Conservation (phyloP, 2,797 vertebrate genomes). For the Silurus lanzhouensis region DNA sequence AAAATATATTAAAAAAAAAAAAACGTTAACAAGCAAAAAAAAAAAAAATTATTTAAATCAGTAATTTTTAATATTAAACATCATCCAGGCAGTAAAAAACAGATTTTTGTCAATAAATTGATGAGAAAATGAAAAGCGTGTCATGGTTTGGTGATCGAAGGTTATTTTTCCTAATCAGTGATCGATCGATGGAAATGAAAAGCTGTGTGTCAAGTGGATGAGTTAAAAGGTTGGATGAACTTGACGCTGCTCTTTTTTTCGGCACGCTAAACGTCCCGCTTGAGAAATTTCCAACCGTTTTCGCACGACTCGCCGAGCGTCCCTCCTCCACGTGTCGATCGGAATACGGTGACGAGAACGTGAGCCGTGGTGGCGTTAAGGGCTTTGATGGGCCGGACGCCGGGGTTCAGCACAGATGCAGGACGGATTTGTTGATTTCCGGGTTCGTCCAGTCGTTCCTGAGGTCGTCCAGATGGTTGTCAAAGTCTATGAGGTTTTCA, state of each 20-base stretch:
- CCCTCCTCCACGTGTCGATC: not conserved
- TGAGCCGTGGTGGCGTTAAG: slow-evolving; percentile 65
- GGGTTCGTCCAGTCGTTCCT: slow-evolving; percentile 99
- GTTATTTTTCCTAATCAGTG: no score
- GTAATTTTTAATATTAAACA: not conserved
- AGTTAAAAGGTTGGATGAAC: slow-evolving; percentile 55
- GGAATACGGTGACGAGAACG: slow-evolving; percentile 57
- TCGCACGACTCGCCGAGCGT: not conserved
- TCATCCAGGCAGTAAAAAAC: not conserved
- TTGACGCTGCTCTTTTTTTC: slow-evolving; percentile 41
- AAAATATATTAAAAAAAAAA: not conserved
- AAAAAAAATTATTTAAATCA: not conserved
- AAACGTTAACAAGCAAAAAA: not conserved
- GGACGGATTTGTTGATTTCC: slow-evolving; percentile 94
- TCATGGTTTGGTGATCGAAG: not conserved
- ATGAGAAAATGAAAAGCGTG: not conserved
- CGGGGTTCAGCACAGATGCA: slow-evolving; percentile 87
- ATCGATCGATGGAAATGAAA: not conserved
- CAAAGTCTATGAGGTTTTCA: slow-evolving; percentile 92
- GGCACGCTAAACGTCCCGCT: slow-evolving; percentile 45
- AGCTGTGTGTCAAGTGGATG: slow-evolving; percentile 1
- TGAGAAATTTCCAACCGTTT: slow-evolving; percentile 39
- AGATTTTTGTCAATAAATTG: not conserved
- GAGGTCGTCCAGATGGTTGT: slow-evolving; percentile 97
- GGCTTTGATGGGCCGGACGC: slow-evolving; percentile 37